phyloP scores from a whole-genome alignment of 1,140 invertebrate genomes.

The Caenorhabditis briggsae region DNA sequence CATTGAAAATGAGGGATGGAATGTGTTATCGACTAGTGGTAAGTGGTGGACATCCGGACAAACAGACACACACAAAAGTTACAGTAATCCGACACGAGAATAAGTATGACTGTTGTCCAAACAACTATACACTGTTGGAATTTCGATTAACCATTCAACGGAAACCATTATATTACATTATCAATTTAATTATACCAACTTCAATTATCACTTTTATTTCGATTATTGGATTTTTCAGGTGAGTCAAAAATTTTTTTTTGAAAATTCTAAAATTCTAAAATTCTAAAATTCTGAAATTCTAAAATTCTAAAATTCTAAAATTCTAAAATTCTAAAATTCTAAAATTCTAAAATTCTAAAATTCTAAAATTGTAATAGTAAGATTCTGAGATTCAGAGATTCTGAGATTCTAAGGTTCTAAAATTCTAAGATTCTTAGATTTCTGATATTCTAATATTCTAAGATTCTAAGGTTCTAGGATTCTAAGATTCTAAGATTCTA shows the following conservation, averaged over 20 bases:
- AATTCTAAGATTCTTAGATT: too few species aligned
- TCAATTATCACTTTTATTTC: slow-evolving; percentile 75
- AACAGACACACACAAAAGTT: not conserved
- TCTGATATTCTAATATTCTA: too few species aligned
- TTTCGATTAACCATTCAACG: slow-evolving; percentile 71
- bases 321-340: too few species aligned
- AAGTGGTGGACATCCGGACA: not conserved
- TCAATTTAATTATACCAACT: slow-evolving; percentile 75
- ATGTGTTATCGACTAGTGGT: slow-evolving; percentile 60
- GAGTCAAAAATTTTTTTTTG: not conserved
- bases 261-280: too few species aligned
- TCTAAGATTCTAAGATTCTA: too few species aligned
- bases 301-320: too few species aligned
- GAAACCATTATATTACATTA: slow-evolving; percentile 75
- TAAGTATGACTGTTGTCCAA: slow-evolving; percentile 68
- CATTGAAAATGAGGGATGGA: slow-evolving; percentile 68
- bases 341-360: too few species aligned
- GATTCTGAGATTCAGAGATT: too few species aligned
- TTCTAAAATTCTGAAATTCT: too few species aligned
- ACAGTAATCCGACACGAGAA: slow-evolving; percentile 58
- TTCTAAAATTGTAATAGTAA: too few species aligned
- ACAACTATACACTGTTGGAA: slow-evolving; percentile 75
- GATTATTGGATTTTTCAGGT: slow-evolving; percentile 76
- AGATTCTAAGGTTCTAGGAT: too few species aligned
- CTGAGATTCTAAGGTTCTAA: too few species aligned